phyloP scores from a whole-genome alignment of 37 sponge, comb jelly and placozoan species.

The Axinella damicornis region DNA sequence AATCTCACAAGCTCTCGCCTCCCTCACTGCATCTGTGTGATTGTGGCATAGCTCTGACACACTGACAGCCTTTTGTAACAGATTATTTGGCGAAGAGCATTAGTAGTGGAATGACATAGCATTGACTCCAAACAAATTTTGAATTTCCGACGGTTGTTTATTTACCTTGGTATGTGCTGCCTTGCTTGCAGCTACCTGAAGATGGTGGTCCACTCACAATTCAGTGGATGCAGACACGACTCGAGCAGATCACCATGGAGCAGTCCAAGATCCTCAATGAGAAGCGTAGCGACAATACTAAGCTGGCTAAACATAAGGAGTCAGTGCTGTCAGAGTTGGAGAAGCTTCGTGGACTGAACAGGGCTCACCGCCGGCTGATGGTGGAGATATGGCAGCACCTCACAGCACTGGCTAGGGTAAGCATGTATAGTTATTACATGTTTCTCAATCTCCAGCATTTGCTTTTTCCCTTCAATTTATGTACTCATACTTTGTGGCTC shows the following conservation, averaged over 20 bases:
- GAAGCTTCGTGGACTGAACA: conserved; percentile 71
- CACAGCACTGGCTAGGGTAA: conserved; percentile 76
- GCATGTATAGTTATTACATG: conserved; percentile 22
- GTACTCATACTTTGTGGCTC: neutral
- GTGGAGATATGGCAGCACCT: conserved; percentile 85
- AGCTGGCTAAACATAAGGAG: conserved; percentile 78
- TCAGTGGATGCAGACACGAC: conserved; percentile 70
- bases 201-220: conserved; percentile 80
- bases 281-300: conserved; percentile 64
- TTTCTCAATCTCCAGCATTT: neutral
- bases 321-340: conserved; percentile 80
- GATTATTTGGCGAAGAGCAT: no score
- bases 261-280: conserved; percentile 43
- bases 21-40: no score
- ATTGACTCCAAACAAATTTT: no score
- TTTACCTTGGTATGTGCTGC: conserved; percentile 18
- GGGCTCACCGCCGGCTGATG: conserved; percentile 78
- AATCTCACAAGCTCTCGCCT: no score
- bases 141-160: no score
- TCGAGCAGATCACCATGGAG: conserved; percentile 58
- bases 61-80: no score
- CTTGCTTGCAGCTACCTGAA: conserved; percentile 55
- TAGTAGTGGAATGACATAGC: no score
- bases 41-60: no score
- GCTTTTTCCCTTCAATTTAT: neutral